Evolutionary conservation across 2,888 invertebrate species (phyloP), one percentile per base, ranked within the genome.

Genomic region (Piscicola geometra): DNA sequence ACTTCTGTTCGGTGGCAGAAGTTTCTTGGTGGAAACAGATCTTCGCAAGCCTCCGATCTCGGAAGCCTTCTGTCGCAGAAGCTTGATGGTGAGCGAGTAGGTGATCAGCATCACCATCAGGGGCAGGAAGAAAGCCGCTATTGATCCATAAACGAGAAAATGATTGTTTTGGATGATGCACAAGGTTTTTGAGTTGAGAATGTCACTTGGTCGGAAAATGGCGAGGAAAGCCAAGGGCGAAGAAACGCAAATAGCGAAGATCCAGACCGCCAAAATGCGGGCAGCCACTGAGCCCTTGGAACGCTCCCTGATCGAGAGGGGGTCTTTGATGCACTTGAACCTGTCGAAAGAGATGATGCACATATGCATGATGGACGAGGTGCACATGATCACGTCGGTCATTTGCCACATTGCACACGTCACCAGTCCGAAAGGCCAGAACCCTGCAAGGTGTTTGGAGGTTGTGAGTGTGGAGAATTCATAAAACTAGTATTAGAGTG

Each of bases 121-220:
- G 0, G 97, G 97, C 79, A 97, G 94, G 88, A 96, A 95, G 87
- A 97, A 97, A 81, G 94, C 94, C 81, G 94, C 91, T 82, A 95
- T 91, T 75, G 95, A 95, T 52, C 96, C 97, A 81, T 94, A 93
- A 77, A 94, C 89, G 86, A 93, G 83, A 80, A 86, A 87, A 75
- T 84, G 81, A 33, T 82, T 77, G 78, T 84, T 85, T 71, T 79
- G 81, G 30, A 88, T 85, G 72, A 83, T 84, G 81, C 88, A 88
- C 66, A 78, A 68, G 18, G 69, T 35, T 28, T 67, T 41, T 15
- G 71, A n/a, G 47, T 41, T 71, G 90, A 84, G 78, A 21, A 85
- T 80, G 79, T 84, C 91, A 67, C 89, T 89, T 79, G 90, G 90
- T 82, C 91, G 90, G 78, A 83, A 77, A 41, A 82, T 79, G 52